Base-by-base conservation (phyloP, 2,888 invertebrate genomes). In the Drosophila helvetica region DNA sequence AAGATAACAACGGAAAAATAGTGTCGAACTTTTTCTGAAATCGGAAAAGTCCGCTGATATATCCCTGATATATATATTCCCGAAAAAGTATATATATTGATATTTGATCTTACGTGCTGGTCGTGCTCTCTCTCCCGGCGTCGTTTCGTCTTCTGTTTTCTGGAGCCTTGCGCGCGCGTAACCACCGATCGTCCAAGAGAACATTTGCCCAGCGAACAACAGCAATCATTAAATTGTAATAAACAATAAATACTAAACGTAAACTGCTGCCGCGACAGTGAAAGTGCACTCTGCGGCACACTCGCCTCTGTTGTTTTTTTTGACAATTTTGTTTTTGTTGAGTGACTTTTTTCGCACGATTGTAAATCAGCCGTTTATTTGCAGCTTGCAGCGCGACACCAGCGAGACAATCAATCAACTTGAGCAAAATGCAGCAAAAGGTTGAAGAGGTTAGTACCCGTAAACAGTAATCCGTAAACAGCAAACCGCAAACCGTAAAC, bases 351-450 rank as follows among this genome's bases (percentile, higher is more conserved):
- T 38, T n/a, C 15, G 38, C n/a, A 38, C 38, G 38, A 76, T 50
- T 30, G 66, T 64, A 47, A 27, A 66, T 61, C 54, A 67, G 67
- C 60, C 65, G 59, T 55, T 69, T 53, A 65, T 64, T 78, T 63
- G 67, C 71, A 69, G 76, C 33, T 27, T 30, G 38, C 38, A n/a
- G 7, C 38, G 38, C n/a, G 38, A 38, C 38, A n/a, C 57, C n/a
- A 50, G 15, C 10, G 5, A 42, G 48, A 10, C 38, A 55, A 51
- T 42, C 18, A 59, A 61, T n/a, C 15, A 25, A 58, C 56, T 19
- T 15, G 6, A 38, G 4, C 69, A 79, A 75, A 73, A 83, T 84
- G 83, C 85, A 84, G 72, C 85, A 83, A 66, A 84, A 84, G 56
- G 66, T 79, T 69, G 83, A 83, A 46, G 83, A 85, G 83, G 83